Evolutionary conservation across 2,888 invertebrate species (phyloP).

Genomic region (Nephrocerus scutellatus): DNA sequence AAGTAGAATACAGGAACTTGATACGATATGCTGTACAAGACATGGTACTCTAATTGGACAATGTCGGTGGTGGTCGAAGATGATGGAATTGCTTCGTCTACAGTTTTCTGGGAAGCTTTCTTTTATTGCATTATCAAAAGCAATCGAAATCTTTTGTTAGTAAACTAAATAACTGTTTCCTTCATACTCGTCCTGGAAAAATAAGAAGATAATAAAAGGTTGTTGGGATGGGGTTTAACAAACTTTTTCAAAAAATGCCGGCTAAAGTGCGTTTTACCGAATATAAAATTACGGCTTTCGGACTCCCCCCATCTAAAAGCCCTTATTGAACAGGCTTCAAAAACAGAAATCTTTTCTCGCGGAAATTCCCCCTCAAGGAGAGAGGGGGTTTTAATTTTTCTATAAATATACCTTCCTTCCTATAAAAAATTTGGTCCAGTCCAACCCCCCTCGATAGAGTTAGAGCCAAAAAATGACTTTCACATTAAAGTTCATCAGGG

Average conservation of each 20-base stretch:
- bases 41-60: slow-evolving; percentile 58
- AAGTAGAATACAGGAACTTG: slow-evolving; percentile 67
- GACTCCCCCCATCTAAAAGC: too few species aligned
- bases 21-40: slow-evolving; percentile 64
- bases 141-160: slow-evolving; percentile 40
- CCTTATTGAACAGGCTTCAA: too few species aligned
- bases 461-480: too few species aligned
- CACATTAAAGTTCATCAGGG: too few species aligned
- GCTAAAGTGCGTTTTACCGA: too few species aligned
- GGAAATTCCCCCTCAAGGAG: too few species aligned
- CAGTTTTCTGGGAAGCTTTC: slow-evolving; percentile 33
- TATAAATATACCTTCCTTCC: too few species aligned
- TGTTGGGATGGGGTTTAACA: slow-evolving; percentile 6
- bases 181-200: slow-evolving; percentile 27
- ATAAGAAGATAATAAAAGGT: not conserved
- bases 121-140: slow-evolving; percentile 11
- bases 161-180: slow-evolving; percentile 47
- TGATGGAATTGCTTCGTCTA: slow-evolving; percentile 13
- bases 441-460: too few species aligned
- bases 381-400: too few species aligned
- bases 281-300: too few species aligned
- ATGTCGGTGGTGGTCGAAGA: slow-evolving; percentile 20
- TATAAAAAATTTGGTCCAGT: too few species aligned
- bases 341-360: too few species aligned
- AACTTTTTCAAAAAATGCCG: slow-evolving; percentile 36